Evolutionary conservation across 2,797 vertebrate genomes (phyloP).

Genomic region (Hapalemur alaotrensis): DNA sequence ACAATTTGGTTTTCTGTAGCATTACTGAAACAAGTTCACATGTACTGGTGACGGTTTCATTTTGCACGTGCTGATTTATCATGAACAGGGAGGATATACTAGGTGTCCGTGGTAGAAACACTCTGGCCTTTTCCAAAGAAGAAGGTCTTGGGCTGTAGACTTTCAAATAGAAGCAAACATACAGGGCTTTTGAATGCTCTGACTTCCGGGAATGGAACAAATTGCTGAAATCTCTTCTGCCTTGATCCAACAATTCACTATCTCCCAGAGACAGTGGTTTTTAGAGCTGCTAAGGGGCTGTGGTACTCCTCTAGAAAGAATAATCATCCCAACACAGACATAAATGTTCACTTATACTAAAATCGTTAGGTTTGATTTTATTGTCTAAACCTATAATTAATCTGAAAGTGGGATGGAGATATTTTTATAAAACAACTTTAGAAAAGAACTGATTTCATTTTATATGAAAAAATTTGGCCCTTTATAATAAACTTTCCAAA

Average conservation of each 20-base stretch:
- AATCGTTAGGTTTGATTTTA: neutral
- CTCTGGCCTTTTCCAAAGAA: neutral
- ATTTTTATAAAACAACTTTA: constrained; percentile 5
- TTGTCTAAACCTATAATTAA: neutral
- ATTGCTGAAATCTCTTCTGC: neutral
- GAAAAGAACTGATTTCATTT: neutral
- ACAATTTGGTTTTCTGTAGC: neutral
- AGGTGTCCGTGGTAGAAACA: neutral
- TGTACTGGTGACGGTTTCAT: neutral
- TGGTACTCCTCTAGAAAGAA: neutral
- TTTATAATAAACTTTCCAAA: neutral
- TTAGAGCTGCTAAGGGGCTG: neutral
- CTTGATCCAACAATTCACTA: neutral
- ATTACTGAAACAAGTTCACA: neutral
- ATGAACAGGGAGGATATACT: neutral
- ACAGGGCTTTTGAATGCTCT: neutral
- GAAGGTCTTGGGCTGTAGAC: neutral
- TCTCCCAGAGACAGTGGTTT: neutral
- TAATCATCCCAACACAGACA: accelerated
- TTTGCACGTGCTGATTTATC: neutral
- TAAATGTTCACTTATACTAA: neutral
- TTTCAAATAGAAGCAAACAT: constrained; percentile 14
- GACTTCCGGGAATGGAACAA: neutral
- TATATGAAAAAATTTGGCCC: neutral
- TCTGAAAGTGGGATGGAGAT: neutral